Conservation (phyloP, 1,140 invertebrate species). For the Nylanderia fulva region DNA sequence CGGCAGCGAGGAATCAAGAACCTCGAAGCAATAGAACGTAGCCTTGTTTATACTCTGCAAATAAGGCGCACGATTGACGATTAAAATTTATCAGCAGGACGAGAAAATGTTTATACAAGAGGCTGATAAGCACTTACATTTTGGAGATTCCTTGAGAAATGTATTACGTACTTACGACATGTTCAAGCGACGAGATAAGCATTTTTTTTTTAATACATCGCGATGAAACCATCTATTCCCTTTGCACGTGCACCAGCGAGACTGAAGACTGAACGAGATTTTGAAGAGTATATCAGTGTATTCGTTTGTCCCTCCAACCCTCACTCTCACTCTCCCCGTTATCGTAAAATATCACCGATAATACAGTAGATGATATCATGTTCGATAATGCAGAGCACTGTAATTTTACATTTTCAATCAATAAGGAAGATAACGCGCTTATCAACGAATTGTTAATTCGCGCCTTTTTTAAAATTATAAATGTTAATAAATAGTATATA, state of each 20-base stretch:
- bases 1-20: not conserved
- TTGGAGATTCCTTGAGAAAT: not conserved
- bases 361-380: too few relatives aligned
- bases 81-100: not conserved
- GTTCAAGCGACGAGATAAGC: not conserved
- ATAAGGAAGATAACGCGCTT: not conserved
- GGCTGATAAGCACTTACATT: constrained; percentile 3
- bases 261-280: not conserved
- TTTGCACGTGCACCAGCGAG: constrained; percentile 13
- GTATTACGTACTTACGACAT: constrained; percentile 2
- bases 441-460: not conserved
- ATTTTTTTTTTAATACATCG: not conserved
- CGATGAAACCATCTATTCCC: constrained; percentile 2
- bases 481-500: not conserved
- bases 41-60: constrained; percentile 24
- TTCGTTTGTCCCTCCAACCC: too few relatives aligned
- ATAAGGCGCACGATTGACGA: not conserved
- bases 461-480: not conserved
- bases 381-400: too few relatives aligned
- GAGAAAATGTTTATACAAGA: not conserved
- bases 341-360: not conserved
- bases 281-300: too few relatives aligned
- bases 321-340: too few relatives aligned
- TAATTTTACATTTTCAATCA: too few relatives aligned
- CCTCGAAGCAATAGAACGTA: too few relatives aligned